A percentile compares a stretch with the other conserved stretches of the same genome.
Evolutionary conservation across 2,797 vertebrate genomes (phyloP).

Genomic region (Periophthalmus magnuspinnatus): DNA sequence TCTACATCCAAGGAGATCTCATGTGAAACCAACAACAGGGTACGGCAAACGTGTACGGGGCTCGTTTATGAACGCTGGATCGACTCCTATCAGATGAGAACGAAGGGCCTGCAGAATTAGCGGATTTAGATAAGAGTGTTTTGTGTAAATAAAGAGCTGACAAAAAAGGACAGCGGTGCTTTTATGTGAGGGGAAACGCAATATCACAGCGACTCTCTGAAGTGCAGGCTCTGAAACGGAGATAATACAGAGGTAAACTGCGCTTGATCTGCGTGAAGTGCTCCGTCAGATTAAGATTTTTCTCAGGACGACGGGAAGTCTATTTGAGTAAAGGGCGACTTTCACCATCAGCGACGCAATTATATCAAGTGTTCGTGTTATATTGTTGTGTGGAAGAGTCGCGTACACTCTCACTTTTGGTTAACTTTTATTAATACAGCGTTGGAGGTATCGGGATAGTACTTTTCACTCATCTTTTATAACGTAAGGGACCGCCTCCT

Average conservation of each 20-base stretch:
- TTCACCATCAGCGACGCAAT: neutral
- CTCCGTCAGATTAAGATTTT: neutral
- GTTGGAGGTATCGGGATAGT: too few relatives aligned
- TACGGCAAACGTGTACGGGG: conserved; percentile 48
- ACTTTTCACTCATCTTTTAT: too few relatives aligned
- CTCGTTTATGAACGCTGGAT: conserved; percentile 47
- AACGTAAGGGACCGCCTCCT: too few relatives aligned
- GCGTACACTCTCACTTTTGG: too few relatives aligned
- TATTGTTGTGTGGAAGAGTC: too few relatives aligned
- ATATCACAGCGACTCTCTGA: neutral
- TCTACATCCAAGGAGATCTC: conserved; percentile 46
- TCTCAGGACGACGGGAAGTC: neutral
- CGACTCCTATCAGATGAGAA: conserved; percentile 44
- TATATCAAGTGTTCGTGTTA: too few relatives aligned
- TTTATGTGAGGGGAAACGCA: neutral
- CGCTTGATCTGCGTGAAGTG: neutral
- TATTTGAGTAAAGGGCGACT: neutral
- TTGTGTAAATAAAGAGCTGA: conserved; percentile 27
- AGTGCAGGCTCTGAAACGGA: too few relatives aligned
- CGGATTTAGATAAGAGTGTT: conserved; percentile 35
- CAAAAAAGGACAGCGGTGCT: conserved; percentile 18
- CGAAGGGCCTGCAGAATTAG: conserved; percentile 30
- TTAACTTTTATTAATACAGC: too few relatives aligned
- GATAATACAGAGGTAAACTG: neutral
- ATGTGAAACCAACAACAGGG: conserved; percentile 32